phyloP scores from a whole-genome alignment of 2,888 invertebrate species.

The Eupithecia vulgata region DNA sequence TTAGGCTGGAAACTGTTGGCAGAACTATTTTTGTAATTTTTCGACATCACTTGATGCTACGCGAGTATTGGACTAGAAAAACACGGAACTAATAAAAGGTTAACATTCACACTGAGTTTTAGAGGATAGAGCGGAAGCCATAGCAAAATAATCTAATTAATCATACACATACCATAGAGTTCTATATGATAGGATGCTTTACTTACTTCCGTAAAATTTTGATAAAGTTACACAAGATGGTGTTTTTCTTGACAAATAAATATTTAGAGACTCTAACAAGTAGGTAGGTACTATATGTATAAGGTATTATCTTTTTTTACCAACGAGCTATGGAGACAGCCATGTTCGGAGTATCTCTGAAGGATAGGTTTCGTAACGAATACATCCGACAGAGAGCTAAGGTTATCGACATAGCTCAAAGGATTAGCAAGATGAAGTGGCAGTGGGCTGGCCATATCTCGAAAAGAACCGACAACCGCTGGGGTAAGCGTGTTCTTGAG shows the following conservation, averaged over 20 bases:
- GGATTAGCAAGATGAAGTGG: too few species aligned
- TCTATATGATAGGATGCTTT: neutral
- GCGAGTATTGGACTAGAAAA: constrained; percentile 36
- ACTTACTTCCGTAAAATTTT: neutral
- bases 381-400: too few species aligned
- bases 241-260: neutral
- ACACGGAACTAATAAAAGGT: constrained; percentile 44
- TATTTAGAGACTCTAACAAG: neutral
- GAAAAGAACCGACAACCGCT: too few species aligned
- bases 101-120: constrained; percentile 43
- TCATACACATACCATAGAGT: constrained; percentile 48
- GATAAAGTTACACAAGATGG: neutral
- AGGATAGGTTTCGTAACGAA: too few species aligned
- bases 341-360: too few species aligned
- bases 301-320: neutral
- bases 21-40: constrained; percentile 52
- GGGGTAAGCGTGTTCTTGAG: too few species aligned
- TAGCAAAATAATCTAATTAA: constrained; percentile 78
- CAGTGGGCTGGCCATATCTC: too few species aligned
- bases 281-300: too few species aligned
- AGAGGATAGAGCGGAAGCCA: constrained; percentile 64
- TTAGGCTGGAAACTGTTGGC: constrained; percentile 61
- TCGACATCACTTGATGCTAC: constrained; percentile 55
- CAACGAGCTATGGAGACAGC: too few species aligned
- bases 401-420: too few species aligned